phyloP scores from a whole-genome alignment of 2,113 vertebrate species.

The Pollimyrus isidori region DNA sequence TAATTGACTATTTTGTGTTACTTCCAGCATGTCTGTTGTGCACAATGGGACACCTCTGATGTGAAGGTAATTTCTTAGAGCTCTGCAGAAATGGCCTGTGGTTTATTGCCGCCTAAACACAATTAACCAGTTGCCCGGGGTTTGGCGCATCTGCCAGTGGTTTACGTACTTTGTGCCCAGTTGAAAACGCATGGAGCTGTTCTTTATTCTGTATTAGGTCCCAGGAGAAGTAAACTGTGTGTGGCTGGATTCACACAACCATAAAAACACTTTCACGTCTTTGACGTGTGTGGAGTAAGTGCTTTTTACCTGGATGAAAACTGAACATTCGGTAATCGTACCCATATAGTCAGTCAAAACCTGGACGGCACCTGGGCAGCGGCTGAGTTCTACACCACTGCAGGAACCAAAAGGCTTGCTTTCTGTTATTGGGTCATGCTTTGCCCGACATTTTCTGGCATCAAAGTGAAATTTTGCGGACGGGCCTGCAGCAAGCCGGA shows the following conservation, averaged over 20 bases:
- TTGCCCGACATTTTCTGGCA: conserved; percentile 39
- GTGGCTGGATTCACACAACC: neutral
- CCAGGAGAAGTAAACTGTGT: neutral
- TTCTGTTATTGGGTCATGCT: neutral
- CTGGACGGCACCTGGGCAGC: neutral
- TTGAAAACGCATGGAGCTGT: neutral
- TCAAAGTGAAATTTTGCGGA: conserved; percentile 46
- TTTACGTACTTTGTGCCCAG: conserved; percentile 29
- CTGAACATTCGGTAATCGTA: neutral
- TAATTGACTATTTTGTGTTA: conserved; percentile 53
- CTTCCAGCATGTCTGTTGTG: conserved; percentile 43
- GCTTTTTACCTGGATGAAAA: neutral
- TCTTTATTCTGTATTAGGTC: neutral
- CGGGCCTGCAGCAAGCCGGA: conserved; percentile 40
- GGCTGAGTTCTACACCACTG: neutral
- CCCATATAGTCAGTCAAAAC: neutral
- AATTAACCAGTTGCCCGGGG: conserved; percentile 49
- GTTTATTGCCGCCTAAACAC: conserved; percentile 40
- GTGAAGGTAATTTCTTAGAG: conserved; percentile 46
- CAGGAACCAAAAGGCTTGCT: neutral
- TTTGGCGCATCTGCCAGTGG: conserved; percentile 19
- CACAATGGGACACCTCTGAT: conserved; percentile 40
- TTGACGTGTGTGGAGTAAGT: neutral
- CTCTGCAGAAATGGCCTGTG: conserved; percentile 37
- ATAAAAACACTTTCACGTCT: neutral